These are phyloP conservation scores for Lates japonicus DNA, from an alignment of 2,797 vertebrate species.

Conservation along the genomic window DNA sequence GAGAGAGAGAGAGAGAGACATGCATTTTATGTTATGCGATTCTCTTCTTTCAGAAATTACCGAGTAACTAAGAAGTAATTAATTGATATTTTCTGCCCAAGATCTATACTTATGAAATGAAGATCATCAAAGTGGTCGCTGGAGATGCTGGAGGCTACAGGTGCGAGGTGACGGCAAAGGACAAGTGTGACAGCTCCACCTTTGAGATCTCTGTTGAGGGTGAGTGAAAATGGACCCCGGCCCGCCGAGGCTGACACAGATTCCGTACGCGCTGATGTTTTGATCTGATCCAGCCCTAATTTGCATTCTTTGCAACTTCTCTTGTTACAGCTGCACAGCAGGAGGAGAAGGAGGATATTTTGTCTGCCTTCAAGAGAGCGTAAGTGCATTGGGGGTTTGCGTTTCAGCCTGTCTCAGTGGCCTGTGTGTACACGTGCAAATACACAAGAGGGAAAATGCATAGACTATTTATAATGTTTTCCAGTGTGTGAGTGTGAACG, in stretches of 20 bases:
- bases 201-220: conserved; percentile 91
- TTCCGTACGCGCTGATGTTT: conserved; percentile 52
- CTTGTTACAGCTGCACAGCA: conserved; percentile 78
- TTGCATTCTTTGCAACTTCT: conserved; percentile 65
- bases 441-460: conserved; percentile 19
- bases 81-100: conserved; percentile 14
- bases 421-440: neutral
- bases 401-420: conserved; percentile 18
- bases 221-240: conserved; percentile 69
- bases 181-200: conserved; percentile 90
- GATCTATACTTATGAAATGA: conserved; percentile 91
- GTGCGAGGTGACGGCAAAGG: conserved; percentile 91
- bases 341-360: conserved; percentile 76
- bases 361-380: conserved; percentile 87
- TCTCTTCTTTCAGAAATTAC: conserved; percentile 7
- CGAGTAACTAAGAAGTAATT: conserved; percentile 2
- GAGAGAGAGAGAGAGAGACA: neutral
- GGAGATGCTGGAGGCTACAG: conserved; percentile 90
- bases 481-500: conserved; percentile 4
- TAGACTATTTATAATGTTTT: conserved; percentile 37
- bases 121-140: conserved; percentile 84
- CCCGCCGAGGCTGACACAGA: conserved; percentile 3
- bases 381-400: conserved; percentile 67
- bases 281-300: conserved; percentile 52
- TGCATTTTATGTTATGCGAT: conserved; percentile 8